These are phyloP conservation scores for Agelastica alni DNA, from an alignment of 2,888 invertebrate genomes.

Conservation along the genomic window DNA sequence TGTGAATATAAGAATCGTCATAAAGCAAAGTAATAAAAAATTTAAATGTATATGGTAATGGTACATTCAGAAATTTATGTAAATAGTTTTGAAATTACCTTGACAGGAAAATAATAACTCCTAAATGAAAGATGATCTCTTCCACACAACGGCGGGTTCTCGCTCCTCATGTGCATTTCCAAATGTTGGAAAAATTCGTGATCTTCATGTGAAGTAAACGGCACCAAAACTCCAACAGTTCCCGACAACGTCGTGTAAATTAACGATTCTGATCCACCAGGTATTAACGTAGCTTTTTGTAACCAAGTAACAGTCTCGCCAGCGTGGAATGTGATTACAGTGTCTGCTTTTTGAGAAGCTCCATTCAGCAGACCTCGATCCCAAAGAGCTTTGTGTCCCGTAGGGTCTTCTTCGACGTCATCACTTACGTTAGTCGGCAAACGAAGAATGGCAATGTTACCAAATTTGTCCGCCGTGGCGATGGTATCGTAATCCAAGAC, in stretches of 20 bases:
- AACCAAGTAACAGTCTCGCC: conserved; percentile 96
- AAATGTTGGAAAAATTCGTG: conserved; percentile 99
- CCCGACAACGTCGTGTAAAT: conserved; percentile 96
- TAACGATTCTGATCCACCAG: conserved; percentile 95
- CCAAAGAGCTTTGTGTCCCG: conserved; percentile 97
- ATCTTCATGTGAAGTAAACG: conserved; percentile 95
- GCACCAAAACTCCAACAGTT: conserved; percentile 89
- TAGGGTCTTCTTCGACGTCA: conserved; percentile 99
- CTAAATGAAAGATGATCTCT: conserved; percentile 96
- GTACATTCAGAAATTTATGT: too few relatives aligned
- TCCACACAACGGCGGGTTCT: conserved; percentile 94
- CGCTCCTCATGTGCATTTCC: conserved; percentile 99
- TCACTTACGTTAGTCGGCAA: conserved; percentile 91
- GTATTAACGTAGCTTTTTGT: conserved; percentile 88
- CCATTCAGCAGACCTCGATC: conserved; percentile 65
- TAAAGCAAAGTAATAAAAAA: too few relatives aligned
- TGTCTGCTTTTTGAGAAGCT: conserved; percentile 96
- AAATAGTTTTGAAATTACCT: conserved; percentile 74
- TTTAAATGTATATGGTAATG: too few relatives aligned
- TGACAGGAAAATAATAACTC: conserved; percentile 96
- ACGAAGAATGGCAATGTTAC: conserved; percentile 84
- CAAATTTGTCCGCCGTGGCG: conserved; percentile 97
- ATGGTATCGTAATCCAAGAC: conserved; percentile 96
- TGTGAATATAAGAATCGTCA: conserved; percentile 42
- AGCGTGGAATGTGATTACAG: conserved; percentile 90